These are phyloP conservation scores for Percina caprodes DNA, from an alignment of 2,113 vertebrate genomes.

Conservation along the genomic window DNA sequence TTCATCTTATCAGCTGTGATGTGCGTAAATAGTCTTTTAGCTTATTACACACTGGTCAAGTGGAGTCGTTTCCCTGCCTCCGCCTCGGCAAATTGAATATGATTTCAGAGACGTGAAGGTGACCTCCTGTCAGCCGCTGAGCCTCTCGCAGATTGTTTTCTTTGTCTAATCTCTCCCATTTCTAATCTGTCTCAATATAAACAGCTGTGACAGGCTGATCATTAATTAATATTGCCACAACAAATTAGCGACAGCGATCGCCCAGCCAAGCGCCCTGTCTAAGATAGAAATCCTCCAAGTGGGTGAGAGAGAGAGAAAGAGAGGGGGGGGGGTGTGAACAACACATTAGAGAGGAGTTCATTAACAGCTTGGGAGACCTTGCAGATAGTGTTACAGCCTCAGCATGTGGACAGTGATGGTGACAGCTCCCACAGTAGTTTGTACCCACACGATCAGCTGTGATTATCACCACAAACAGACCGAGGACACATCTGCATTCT, in stretches of 20 bases:
- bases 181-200: constrained; percentile 87
- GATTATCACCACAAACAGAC: constrained; percentile 55
- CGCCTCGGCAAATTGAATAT: constrained; percentile 83
- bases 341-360: constrained; percentile 72
- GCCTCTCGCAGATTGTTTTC: constrained; percentile 84
- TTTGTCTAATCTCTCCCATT: constrained; percentile 84
- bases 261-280: constrained; percentile 65
- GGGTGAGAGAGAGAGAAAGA: constrained; percentile 40
- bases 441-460: constrained; percentile 43
- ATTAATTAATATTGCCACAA: constrained; percentile 91
- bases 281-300: constrained; percentile 76
- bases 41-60: constrained; percentile 66
- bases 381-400: constrained; percentile 64
- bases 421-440: constrained; percentile 54
- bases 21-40: constrained; percentile 27
- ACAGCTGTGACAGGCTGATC: constrained; percentile 83
- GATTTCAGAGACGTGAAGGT: constrained; percentile 86
- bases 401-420: constrained; percentile 61
- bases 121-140: constrained; percentile 83
- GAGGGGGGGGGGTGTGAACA: constrained; percentile 79
- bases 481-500: constrained; percentile 59
- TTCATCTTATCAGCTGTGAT: constrained; percentile 27
- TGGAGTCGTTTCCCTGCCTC: constrained; percentile 75
- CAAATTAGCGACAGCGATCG: constrained; percentile 86
- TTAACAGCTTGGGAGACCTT: constrained; percentile 74